Base-by-base conservation (phyloP, 2,113 vertebrate genomes). In the Mola mola region DNA sequence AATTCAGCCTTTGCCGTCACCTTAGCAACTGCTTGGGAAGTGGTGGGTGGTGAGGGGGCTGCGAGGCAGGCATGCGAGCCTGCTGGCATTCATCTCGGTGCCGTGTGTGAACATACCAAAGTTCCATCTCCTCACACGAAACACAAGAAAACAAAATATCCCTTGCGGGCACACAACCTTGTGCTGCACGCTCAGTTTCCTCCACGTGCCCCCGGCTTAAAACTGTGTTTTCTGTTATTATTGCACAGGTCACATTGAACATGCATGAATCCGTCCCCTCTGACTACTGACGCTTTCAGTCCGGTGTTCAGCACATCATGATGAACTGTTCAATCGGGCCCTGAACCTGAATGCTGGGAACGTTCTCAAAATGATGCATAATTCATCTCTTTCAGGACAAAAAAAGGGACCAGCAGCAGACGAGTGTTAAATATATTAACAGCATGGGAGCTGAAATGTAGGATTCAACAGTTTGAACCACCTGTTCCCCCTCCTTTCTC, bases 1-100 rank as follows among this genome's bases (percentile, higher is more conserved):
- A 91, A 91, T 91, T 88, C 90, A 88, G 90, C 81, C 87, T 89
- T 91, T 88, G 78, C 87, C 82, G 85, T 92, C 89, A 91, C 91
- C 91, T 89, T 91, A 91, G 91, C 90, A 92, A 92, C 91, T 85
- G 88, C 83, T 85, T 83, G 78, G 80, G 88, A 88, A 88, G 82
- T 85, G 83, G 90, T 92, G 90, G 90, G 91, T 70, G 90, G 85
- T 85, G 87, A 82, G 91, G 91, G 90, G 88, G 90, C 87, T 83
- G 91, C 60, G 82, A 89, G 75, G 82, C 83, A 71, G 78, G 83
- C 73, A 79, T 81, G 88, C 51, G 60, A 85, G 82, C 61, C 76
- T 78, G 87, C 82, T 78, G 68, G 77, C 66, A 71, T 82, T 77
- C 75, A 57, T 81, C 61, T 59, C 61, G 11, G 60, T 46, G 55